Evolutionary conservation across 2,797 vertebrate genomes (phyloP).

Genomic region (Eptatretus atami): DNA sequence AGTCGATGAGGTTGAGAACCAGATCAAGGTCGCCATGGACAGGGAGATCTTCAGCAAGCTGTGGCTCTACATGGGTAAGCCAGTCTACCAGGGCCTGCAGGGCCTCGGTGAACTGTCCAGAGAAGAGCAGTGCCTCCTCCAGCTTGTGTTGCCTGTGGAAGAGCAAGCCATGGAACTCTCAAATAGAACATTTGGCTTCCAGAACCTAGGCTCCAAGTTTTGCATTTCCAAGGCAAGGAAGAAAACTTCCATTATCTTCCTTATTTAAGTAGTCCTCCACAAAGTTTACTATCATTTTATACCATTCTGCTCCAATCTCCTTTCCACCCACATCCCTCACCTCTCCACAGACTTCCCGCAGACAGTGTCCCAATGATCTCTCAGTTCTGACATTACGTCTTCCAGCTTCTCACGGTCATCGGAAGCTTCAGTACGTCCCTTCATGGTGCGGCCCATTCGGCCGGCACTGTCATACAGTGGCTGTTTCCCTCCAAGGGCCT

Average conservation of each 20-base stretch:
- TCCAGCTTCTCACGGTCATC: constrained; percentile 82
- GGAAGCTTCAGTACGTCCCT: constrained; percentile 56
- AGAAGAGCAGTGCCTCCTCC: constrained; percentile 82
- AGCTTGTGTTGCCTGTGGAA: constrained; percentile 62
- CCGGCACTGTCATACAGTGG: constrained; percentile 74
- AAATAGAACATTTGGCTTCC: too few relatives aligned
- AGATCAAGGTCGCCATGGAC: constrained; percentile 89
- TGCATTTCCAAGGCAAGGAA: too few relatives aligned
- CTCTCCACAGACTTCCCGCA: constrained; percentile 95
- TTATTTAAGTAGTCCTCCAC: too few relatives aligned
- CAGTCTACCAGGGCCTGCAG: constrained; percentile 93
- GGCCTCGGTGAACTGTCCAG: constrained; percentile 84
- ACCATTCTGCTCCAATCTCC: too few relatives aligned
- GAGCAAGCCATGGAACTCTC: constrained; percentile 8
- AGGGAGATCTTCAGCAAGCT: constrained; percentile 79
- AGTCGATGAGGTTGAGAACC: constrained; percentile 86
- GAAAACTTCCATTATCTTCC: too few relatives aligned
- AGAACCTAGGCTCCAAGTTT: too few relatives aligned
- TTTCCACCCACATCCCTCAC: constrained; percentile 16
- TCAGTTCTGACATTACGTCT: constrained; percentile 73
- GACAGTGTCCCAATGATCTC: constrained; percentile 94
- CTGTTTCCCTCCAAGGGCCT: constrained; percentile 68
- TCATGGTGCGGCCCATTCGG: constrained; percentile 57
- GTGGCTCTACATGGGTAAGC: constrained; percentile 82
- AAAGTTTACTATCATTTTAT: too few relatives aligned